phyloP scores from a whole-genome alignment of 2,797 vertebrate genomes.

The Threskiornis aethiopicus region DNA sequence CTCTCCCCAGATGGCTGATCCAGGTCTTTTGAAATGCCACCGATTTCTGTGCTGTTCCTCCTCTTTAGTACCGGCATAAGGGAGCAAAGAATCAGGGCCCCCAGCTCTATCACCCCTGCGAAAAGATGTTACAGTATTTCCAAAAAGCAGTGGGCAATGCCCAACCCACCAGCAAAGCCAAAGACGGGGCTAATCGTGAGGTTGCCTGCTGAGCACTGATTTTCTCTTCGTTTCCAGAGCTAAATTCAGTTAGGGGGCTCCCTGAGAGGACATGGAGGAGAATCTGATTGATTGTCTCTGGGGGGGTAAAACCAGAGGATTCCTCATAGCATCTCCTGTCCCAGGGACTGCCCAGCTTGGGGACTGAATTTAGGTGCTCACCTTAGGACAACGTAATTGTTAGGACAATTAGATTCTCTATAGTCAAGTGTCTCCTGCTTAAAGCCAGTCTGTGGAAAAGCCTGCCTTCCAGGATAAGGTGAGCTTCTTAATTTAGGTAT shows the following conservation, averaged over 20 bases:
- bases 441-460: not conserved
- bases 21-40: not conserved
- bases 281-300: not conserved
- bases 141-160: not conserved
- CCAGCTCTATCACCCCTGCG: not conserved
- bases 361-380: not conserved
- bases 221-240: not conserved
- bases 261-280: not conserved
- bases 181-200: rapidly evolving
- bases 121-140: not conserved
- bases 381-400: not conserved
- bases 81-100: not conserved
- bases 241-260: not conserved
- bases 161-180: not conserved
- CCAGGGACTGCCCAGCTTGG: not conserved
- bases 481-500: not conserved
- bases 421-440: not conserved
- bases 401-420: not conserved
- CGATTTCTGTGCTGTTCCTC: not conserved
- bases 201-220: not conserved
- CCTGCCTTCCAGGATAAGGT: not conserved
- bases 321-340: not conserved
- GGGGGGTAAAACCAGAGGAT: not conserved
- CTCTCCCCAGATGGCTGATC: not conserved
- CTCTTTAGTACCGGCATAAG: not conserved